These are phyloP conservation scores for Anseranas semipalmata DNA, from an alignment of 2,113 vertebrate genomes.

Conservation along the genomic window DNA sequence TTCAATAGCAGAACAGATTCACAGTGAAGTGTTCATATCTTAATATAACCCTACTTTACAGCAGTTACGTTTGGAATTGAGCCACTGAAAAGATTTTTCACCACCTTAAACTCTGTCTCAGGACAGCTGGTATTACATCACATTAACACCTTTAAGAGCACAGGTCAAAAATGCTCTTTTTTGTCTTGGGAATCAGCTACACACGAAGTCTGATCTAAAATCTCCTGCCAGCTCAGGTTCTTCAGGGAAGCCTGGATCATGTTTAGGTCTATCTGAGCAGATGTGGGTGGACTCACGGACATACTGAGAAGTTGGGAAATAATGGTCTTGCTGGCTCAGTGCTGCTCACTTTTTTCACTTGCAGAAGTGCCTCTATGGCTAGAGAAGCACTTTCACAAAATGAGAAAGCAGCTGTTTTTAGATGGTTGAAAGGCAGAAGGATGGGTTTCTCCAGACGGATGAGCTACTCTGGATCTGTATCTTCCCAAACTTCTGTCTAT, in stretches of 20 bases:
- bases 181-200: not conserved
- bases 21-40: not conserved
- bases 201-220: not conserved
- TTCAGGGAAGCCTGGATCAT: not conserved
- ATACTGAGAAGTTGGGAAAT: not conserved
- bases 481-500: not conserved
- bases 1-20: not conserved
- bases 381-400: not conserved
- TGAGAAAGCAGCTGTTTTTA: not conserved
- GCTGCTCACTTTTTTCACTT: not conserved
- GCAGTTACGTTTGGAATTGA: not conserved
- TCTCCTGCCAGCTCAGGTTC: not conserved
- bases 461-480: not conserved
- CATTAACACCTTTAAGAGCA: constrained; percentile 41
- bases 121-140: constrained; percentile 44
- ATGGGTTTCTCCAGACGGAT: not conserved
- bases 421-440: not conserved
- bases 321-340: not conserved
- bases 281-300: not conserved
- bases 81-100: not conserved
- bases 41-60: not conserved
- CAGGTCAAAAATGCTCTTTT: constrained; percentile 12
- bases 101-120: not conserved
- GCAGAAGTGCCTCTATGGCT: not conserved
- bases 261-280: not conserved